phyloP scores from a whole-genome alignment of 2,888 invertebrate genomes.

The Operophtera brumata region DNA sequence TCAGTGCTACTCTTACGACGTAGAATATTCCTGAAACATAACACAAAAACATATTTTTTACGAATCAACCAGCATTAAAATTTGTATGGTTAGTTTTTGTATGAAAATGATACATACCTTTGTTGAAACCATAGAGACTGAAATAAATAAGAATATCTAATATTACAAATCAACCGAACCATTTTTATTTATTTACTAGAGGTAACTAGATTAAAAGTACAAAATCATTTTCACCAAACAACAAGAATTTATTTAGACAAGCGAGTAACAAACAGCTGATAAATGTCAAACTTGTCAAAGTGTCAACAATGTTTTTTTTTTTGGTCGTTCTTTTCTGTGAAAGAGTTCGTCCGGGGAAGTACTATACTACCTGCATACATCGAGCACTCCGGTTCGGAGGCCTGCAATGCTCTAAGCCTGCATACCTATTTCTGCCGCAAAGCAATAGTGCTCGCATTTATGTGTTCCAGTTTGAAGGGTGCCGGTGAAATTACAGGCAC shows the following conservation, averaged over 20 bases:
- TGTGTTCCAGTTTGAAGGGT: too few relatives aligned
- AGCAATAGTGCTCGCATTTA: too few relatives aligned
- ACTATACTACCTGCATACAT: too few relatives aligned
- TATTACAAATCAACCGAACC: conserved; percentile 20
- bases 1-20: conserved; percentile 50
- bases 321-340: too few relatives aligned
- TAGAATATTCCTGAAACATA: conserved; percentile 21
- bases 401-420: too few relatives aligned
- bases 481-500: too few relatives aligned
- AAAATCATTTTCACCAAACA: not conserved
- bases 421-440: too few relatives aligned
- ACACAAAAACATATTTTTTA: not conserved
- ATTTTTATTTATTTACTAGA: conserved; percentile 5
- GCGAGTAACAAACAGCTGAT: not conserved
- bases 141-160: conserved; percentile 19
- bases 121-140: conserved; percentile 21
- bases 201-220: not conserved
- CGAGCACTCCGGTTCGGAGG: too few relatives aligned
- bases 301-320: not conserved
- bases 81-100: conserved; percentile 14
- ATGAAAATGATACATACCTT: conserved; percentile 23
- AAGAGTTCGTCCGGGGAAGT: too few relatives aligned
- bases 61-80: not conserved
- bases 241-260: not conserved
- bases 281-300: not conserved